Evolutionary conservation across 2,113 vertebrate species (phyloP).

Genomic region (Aix galericulata): DNA sequence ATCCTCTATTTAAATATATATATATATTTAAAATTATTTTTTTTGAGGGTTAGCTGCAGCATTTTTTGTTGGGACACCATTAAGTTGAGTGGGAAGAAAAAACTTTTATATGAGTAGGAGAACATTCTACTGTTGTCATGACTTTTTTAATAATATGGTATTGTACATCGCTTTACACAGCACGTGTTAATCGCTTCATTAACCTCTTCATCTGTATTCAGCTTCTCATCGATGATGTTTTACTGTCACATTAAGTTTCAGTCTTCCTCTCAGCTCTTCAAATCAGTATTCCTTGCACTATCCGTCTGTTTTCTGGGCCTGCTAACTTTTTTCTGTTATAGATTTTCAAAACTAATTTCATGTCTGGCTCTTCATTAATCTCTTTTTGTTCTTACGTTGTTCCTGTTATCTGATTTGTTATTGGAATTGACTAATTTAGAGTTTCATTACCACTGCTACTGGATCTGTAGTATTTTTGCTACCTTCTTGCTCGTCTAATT

Average conservation of each 20-base stretch:
- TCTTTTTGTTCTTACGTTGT: not conserved
- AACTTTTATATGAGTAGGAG: not conserved
- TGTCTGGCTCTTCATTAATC: not conserved
- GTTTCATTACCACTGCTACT: not conserved
- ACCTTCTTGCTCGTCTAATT: not conserved
- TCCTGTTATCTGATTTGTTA: not conserved
- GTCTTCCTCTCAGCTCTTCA: not conserved
- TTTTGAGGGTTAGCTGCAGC: not conserved
- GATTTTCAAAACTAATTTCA: not conserved
- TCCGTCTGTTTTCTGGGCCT: not conserved
- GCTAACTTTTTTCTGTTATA: not conserved
- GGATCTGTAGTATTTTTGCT: not conserved
- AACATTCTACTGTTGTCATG: not conserved
- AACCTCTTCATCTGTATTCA: not conserved
- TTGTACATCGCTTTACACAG: not conserved
- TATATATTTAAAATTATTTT: not conserved
- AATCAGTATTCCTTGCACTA: not conserved
- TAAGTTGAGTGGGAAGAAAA: not conserved
- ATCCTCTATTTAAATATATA: not conserved
- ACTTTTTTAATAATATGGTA: not conserved
- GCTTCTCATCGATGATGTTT: not conserved
- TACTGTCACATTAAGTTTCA: not conserved
- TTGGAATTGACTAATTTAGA: not conserved
- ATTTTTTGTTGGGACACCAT: not conserved
- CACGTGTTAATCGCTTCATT: not conserved